Evolutionary conservation across 2,113 vertebrate species (phyloP).

Genomic region (Colaptes auratus): DNA sequence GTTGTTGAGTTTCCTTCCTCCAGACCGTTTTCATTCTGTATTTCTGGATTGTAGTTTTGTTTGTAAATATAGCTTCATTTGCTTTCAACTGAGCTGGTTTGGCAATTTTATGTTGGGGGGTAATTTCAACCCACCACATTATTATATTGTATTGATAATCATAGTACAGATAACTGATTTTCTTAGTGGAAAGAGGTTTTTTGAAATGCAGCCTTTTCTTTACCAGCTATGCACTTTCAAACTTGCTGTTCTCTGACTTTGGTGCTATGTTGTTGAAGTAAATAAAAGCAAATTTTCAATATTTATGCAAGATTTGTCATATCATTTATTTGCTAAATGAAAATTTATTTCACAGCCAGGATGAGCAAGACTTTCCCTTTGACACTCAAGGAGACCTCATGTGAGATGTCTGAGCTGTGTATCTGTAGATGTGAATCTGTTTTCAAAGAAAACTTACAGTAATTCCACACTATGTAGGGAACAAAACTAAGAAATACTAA

Average conservation of each 20-base stretch:
- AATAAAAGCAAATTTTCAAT: not conserved
- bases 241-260: not conserved
- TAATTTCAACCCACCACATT: no score
- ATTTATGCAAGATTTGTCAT: not conserved
- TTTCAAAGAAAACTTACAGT: not conserved
- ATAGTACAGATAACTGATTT: not conserved
- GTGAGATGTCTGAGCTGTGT: not conserved
- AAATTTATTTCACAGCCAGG: not conserved
- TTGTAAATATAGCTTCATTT: no score
- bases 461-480: not conserved
- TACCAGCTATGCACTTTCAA: not conserved
- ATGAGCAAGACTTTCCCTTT: not conserved
- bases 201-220: not conserved
- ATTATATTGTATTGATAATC: not conserved
- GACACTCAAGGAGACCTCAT: not conserved
- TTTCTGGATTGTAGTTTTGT: no score
- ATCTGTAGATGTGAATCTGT: not conserved
- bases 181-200: not conserved
- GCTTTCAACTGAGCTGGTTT: no score
- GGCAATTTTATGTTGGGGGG: no score
- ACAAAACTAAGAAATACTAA: not conserved
- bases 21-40: not conserved
- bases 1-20: not conserved
- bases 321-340: not conserved
- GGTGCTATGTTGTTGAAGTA: not conserved